These are phyloP conservation scores for Heliconius aoede DNA, from an alignment of 2,888 invertebrate species.

Conservation along the genomic window DNA sequence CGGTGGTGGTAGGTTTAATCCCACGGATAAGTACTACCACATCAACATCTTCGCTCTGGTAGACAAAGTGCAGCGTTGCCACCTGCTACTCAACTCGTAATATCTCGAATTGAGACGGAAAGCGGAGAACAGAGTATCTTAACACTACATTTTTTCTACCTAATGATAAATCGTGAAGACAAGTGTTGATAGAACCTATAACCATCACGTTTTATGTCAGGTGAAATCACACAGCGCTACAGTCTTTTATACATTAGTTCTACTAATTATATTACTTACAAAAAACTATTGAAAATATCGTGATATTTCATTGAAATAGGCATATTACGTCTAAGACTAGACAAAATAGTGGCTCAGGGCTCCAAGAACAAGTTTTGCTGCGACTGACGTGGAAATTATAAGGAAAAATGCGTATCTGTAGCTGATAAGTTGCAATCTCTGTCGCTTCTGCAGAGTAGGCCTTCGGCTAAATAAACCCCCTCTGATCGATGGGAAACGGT, in stretches of 20 bases:
- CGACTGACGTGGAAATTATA: constrained; percentile 58
- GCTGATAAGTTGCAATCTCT: constrained; percentile 47
- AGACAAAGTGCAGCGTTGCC: neutral
- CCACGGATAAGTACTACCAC: no score
- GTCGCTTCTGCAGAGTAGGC: constrained; percentile 38
- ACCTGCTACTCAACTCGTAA: neutral
- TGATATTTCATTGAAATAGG: constrained; percentile 56
- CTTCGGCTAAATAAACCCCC: constrained; percentile 40
- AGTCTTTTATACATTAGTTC: no score
- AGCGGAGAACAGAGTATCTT: neutral
- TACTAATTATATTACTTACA: neutral
- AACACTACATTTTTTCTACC: neutral
- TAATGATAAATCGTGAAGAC: neutral
- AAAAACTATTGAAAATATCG: neutral
- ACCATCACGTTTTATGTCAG: neutral
- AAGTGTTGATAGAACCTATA: neutral
- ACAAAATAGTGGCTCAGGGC: constrained; percentile 69
- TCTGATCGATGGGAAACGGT: constrained; percentile 30
- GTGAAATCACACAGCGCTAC: neutral
- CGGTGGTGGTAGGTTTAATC: neutral
- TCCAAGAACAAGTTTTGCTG: constrained; percentile 41
- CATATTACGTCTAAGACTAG: constrained; percentile 60
- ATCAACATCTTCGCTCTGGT: no score
- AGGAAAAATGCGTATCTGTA: constrained; percentile 60
- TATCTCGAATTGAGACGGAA: neutral